A percentile compares a stretch with the other conserved stretches of the same genome.
phyloP scores from a whole-genome alignment of 2,113 vertebrate species.

The Cairina moschata region DNA sequence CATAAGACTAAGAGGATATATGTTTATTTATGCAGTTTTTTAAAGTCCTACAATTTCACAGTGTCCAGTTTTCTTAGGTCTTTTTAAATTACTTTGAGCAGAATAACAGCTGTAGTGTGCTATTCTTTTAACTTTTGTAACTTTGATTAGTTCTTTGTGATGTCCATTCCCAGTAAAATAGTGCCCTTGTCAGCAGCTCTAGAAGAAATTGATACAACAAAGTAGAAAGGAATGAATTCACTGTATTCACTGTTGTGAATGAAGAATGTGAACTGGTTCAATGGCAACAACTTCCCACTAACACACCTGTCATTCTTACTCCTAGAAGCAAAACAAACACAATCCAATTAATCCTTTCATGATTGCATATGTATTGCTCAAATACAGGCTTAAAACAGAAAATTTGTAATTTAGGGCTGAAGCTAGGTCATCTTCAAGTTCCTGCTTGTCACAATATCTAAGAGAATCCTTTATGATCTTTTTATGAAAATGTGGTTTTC shows the following conservation, averaged over 20 bases:
- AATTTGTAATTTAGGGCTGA: not conserved
- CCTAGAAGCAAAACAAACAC: not conserved
- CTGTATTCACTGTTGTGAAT: not conserved
- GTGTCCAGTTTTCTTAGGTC: not conserved
- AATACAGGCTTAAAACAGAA: not conserved
- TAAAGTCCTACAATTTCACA: not conserved
- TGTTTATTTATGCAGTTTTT: not conserved
- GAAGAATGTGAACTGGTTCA: not conserved
- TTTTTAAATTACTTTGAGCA: not conserved
- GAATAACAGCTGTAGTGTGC: not conserved
- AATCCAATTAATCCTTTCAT: not conserved
- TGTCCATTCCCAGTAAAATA: not conserved
- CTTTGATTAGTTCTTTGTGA: constrained; percentile 33
- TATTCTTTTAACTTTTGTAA: constrained; percentile 15
- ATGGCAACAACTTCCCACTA: not conserved
- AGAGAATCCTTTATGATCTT: not conserved
- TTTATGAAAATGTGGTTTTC: not conserved
- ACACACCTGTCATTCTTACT: not conserved
- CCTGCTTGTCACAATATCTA: not conserved
- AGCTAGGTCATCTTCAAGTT: not conserved
- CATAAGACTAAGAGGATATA: not conserved
- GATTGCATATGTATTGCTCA: not conserved
- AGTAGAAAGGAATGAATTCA: not conserved
- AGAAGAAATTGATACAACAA: constrained; percentile 27
- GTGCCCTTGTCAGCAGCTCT: not conserved